A percentile compares a stretch with the other conserved stretches of the same genome.
Conservation (phyloP, 2,113 vertebrate genomes). For the Rallus limicola region DNA sequence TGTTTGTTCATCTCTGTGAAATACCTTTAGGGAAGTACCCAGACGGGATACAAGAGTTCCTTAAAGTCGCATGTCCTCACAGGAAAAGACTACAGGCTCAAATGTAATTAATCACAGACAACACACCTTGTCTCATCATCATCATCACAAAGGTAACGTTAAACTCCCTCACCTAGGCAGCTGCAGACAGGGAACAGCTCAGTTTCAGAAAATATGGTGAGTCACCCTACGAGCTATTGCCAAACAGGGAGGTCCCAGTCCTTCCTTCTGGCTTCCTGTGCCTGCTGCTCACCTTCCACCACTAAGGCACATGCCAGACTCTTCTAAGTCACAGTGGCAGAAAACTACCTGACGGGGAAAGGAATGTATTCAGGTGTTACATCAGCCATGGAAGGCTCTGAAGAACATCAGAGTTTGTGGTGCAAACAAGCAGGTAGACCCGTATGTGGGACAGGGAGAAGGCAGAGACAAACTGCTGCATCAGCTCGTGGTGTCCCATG, state of each 20-base stretch:
- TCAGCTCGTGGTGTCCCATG: neutral
- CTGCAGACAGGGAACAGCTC: neutral
- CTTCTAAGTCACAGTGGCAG: neutral
- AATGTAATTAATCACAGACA: neutral
- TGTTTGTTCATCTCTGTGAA: neutral
- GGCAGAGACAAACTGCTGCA: neutral
- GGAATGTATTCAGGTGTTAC: fast-evolving
- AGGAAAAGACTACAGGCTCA: neutral
- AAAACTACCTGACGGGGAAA: neutral
- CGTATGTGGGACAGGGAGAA: neutral
- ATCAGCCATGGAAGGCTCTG: neutral
- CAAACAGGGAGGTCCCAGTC: neutral
- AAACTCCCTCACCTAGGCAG: neutral
- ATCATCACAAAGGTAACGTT: neutral
- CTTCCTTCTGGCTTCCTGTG: neutral
- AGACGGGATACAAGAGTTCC: neutral
- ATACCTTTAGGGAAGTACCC: neutral
- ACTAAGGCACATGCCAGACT: fast-evolving
- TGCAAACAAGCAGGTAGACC: neutral
- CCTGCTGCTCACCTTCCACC: neutral
- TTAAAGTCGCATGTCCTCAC: neutral
- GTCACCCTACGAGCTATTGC: neutral
- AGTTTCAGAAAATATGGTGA: neutral
- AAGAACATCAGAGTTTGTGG: neutral
- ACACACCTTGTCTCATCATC: neutral